Percentiles rank a stretch among this genome's conserved stretches.
phyloP scores from a whole-genome alignment of 2,113 vertebrate species.

The Pelecanus crispus region DNA sequence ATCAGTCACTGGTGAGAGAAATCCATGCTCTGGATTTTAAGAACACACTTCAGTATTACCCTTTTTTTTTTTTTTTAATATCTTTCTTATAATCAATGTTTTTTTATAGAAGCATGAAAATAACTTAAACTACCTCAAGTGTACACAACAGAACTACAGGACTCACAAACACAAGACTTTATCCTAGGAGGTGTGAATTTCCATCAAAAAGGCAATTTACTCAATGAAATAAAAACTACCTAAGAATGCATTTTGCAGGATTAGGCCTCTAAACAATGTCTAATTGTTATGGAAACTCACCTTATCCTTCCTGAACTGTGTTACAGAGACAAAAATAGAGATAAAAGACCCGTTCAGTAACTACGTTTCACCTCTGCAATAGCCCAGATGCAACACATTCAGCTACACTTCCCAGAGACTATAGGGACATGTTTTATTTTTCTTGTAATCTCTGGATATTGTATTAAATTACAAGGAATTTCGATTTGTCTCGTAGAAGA shows the following conservation, averaged over 20 bases:
- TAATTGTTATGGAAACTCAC: neutral
- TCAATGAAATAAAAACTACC: neutral
- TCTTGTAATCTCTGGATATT: neutral
- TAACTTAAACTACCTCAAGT: neutral
- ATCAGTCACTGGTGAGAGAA: neutral
- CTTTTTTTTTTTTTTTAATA: neutral
- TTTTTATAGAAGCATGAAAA: neutral
- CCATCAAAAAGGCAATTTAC: neutral
- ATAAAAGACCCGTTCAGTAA: neutral
- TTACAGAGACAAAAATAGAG: neutral
- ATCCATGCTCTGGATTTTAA: neutral
- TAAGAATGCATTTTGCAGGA: neutral
- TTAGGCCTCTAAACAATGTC: neutral
- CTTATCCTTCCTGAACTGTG: neutral
- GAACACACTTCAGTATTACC: neutral
- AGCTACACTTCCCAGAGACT: neutral
- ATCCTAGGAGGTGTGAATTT: neutral
- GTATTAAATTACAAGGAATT: neutral
- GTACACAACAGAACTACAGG: neutral
- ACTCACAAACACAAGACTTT: neutral
- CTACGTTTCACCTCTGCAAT: neutral
- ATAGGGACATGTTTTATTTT: neutral
- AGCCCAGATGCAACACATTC: neutral
- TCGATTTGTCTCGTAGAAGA: neutral
- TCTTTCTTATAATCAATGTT: neutral